Evolutionary conservation across 2,113 vertebrate genomes (phyloP), one percentile per base, ranked within the genome.

Genomic region (Stigmatopora nigra): DNA sequence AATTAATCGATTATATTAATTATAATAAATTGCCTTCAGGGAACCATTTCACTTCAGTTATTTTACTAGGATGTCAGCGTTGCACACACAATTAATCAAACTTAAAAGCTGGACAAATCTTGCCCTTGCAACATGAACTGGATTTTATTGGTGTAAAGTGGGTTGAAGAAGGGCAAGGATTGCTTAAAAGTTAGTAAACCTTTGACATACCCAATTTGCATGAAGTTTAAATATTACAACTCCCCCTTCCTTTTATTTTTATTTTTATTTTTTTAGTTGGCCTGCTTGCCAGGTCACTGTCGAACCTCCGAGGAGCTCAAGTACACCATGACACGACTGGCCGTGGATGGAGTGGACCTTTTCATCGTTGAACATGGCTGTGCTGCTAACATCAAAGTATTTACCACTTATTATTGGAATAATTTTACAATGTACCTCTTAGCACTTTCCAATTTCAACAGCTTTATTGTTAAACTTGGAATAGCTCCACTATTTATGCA

Each of bases 261-360:
- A 38, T 65, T 65, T 20, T 65, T 20, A 73, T 58, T 73, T 58
- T 79, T 77, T 47, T 77, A 98, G 96, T 77, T 91, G 78, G 91
- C 82, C 71, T 93, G 91, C 73, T 76, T 95, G 67, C 93, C 95
- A 22, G 95, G 96, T 25, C 94, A 91, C 3, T 98, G 96, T 77
- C 93, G 92, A 68, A 91, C 93, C 0, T 95, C 97, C 1, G 95
- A 98, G 85, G 94, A 96, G 51, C 87, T 99, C 35, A 99, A 99
- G 73, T 99, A 99, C 76, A 95, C 93, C 1, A 99, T 99, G 97
- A 99, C 93, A 16, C 93, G 97, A 7, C 75, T 99, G 70, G 93
- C 95, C 7, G 87, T 95, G 68, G 96, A 97, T 66, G 94, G 94
- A 70, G 90, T 91, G n/a, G 94, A 98, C 81, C 71, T 98, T n/a